Conservation (phyloP, 2,797 vertebrate species). For the Otolemur crassicaudatus region DNA sequence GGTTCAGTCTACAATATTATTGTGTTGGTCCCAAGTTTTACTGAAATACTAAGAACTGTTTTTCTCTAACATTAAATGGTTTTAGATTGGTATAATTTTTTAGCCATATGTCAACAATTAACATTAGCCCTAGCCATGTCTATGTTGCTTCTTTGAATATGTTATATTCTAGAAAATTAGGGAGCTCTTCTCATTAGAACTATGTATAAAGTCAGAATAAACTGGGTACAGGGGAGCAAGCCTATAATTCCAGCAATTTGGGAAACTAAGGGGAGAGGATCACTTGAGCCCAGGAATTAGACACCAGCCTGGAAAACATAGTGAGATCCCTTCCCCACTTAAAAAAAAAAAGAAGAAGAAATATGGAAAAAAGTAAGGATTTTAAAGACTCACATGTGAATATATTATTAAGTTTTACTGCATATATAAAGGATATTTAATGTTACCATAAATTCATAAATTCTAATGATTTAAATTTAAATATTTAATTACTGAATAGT, state of each 20-base stretch:
- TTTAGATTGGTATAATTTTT: constrained; percentile 37
- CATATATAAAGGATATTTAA: background rate
- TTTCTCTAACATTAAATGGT: background rate
- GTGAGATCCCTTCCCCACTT: background rate
- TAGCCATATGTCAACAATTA: background rate
- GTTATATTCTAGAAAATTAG: background rate
- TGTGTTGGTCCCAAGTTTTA: background rate
- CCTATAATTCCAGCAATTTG: background rate
- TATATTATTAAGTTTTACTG: constrained; percentile 9
- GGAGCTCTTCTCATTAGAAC: background rate
- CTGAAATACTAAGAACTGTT: constrained; percentile 5
- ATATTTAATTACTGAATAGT: constrained; percentile 19
- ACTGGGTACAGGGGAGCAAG: background rate
- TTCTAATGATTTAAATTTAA: constrained; percentile 26
- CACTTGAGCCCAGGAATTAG: background rate
- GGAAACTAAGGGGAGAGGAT: background rate
- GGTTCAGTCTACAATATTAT: background rate
- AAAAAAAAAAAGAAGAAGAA: background rate
- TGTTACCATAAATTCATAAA: constrained; percentile 28
- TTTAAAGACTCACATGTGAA: background rate
- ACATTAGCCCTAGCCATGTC: background rate
- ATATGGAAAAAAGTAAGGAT: background rate
- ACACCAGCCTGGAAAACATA: background rate
- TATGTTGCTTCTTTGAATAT: background rate
- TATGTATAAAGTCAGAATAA: background rate